These are phyloP conservation scores for Halocynthia aurantium DNA, from an alignment of 23 tunicate species.

Conservation along the genomic window DNA sequence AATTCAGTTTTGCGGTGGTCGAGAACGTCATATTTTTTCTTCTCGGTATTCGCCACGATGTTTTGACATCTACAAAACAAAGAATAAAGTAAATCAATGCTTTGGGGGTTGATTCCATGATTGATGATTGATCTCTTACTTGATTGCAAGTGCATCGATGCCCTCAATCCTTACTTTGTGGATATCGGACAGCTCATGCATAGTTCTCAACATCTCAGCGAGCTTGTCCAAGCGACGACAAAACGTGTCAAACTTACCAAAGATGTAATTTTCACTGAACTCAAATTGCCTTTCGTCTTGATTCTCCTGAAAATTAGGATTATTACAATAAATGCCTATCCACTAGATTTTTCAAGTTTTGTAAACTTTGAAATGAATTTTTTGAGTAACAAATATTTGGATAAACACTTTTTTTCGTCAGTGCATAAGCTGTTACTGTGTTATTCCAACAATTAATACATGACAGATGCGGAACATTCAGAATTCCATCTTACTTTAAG, in stretches of 20 bases:
- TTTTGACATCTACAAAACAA: constrained; percentile 43
- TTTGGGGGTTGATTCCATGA: background rate
- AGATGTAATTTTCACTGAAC: constrained; percentile 87
- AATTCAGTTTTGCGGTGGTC: constrained; percentile 72
- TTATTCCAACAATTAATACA: no score
- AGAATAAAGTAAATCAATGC: background rate
- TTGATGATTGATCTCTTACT: background rate
- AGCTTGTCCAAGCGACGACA: constrained; percentile 65
- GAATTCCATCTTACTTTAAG: constrained; percentile 28
- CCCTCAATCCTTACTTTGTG: constrained; percentile 64
- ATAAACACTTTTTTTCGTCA: background rate
- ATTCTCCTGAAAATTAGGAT: constrained; percentile 32
- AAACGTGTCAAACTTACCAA: constrained; percentile 84
- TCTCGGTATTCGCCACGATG: constrained; percentile 65
- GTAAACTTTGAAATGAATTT: no score
- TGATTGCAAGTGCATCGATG: constrained; percentile 63
- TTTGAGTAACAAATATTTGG: no score
- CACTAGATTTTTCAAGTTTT: no score
- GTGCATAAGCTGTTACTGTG: no score
- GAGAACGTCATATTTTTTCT: constrained; percentile 66
- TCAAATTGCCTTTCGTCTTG: constrained; percentile 76
- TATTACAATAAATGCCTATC: no score
- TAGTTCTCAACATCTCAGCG: constrained; percentile 55
- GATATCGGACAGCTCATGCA: constrained; percentile 58
- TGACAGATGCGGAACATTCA: no score